Base-by-base conservation (phyloP, 2,888 invertebrate species). In the Plagodis dolabraria region DNA sequence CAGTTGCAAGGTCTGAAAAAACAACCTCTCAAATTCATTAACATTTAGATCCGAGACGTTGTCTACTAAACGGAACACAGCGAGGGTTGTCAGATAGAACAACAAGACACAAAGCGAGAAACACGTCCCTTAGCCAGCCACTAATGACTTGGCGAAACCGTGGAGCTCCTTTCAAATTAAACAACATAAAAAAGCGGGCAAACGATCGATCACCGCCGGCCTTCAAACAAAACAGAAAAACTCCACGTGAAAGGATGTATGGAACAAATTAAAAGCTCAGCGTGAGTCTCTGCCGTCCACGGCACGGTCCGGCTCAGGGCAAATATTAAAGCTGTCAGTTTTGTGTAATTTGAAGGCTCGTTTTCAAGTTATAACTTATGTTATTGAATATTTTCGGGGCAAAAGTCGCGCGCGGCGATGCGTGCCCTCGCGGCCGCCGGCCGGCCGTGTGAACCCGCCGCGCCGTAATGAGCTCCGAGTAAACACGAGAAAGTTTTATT, bases 201-300 rank as follows among this genome's bases (percentile, higher is more conserved):
- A 88, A 87, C 91, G 85, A 92, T 92, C 91, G 89, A 91, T 91
- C 91, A 91, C 86, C 78, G 74, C 79, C 75, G 60, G 56, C 60
- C 51, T 79, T 79, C 88, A 87, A 87, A 91, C 87, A 89, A 89
- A 91, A 91, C 86, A 82, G 81, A 89, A 85, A 89, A 89, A 85
- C 68, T 83, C 79, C 81, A 85, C 85, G 80, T 80, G 88, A 86
- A 86, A 88, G 85, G 91, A 90, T 89, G 89, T 83, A 86, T 84
- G 89, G 88, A 91, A 89, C 91, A 91, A 92, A 92, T 92, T 92
- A 91, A 91, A 92, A 83, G 90, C 91, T 79, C 92, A 91, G 92
- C 92, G 83, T 92, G 92, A 87, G 87, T 85, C 85, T 81, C 79
- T 74, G 78, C 74, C 75, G 77, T 72, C 77, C 76, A 81, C 77